Evolutionary conservation across 2,113 vertebrate genomes (phyloP), one percentile per base, ranked within the genome.

Genomic region (Madoqua kirkii): DNA sequence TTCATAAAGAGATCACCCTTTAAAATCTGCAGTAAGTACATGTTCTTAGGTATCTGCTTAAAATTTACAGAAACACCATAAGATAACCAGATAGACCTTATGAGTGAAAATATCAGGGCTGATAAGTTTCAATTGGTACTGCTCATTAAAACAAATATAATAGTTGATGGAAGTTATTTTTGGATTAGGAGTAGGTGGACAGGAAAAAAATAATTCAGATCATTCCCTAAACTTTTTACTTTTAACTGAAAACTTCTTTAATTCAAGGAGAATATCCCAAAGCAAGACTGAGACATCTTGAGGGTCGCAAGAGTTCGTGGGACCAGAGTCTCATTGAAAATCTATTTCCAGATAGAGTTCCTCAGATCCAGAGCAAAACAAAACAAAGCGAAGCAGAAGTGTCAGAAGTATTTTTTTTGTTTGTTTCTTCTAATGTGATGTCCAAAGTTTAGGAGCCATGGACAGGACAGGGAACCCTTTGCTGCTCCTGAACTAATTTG

Each of bases 401-500:
- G 1, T 57, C 50, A 60, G 43, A 78, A 93, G 59, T 5, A 54
- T 31, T 93, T 74, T 87, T 57, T 57, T 59, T 55, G 5, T 55
- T 85, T 52, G 57, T 76, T 88, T 23, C 27, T 96, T 89, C 67
- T 27, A 40, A 62, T 4, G 5, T 29, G 86, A 71, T 67, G 52
- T 55, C 86, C 91, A 93, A 93, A 79, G 95, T 96, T 93, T 67
- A 60, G 93, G 54, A 86, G 84, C 17, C 25, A 21, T 11, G 43
- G 33, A 84, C 48, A 76, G 84, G 59, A 86, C 33, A 62, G 45
- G 52, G 27, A 57, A 85, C 19, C 40, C 54, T 12, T 82, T 3
- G 7, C 40, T 45, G 52, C 27, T 33, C 15, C 91, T 45, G 55
- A 52, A 48, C 60, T 33, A 82, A 83, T 5, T 67, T 7, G 25